phyloP scores from a whole-genome alignment of 2,888 invertebrate genomes.

The Orthosia gracilis region DNA sequence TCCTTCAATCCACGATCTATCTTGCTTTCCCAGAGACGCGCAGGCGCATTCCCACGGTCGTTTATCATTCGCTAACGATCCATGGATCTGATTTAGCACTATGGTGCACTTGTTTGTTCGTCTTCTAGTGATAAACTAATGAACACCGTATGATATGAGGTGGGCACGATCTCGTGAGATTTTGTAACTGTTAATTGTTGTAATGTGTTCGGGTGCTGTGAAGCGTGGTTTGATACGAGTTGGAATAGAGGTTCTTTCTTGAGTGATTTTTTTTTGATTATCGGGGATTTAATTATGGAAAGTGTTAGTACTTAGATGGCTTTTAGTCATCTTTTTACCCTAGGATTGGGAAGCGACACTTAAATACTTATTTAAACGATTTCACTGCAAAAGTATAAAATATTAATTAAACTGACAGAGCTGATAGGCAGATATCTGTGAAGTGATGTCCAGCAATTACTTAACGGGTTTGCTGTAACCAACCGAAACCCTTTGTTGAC shows the following conservation, averaged over 20 bases:
- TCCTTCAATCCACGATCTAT: constrained; percentile 54
- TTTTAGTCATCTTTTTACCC: background rate
- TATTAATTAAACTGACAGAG: no score
- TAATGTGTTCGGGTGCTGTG: constrained; percentile 11
- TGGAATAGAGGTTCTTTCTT: background rate
- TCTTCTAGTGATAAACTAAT: constrained; percentile 63
- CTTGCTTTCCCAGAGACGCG: constrained; percentile 66
- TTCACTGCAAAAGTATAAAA: background rate
- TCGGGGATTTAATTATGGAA: background rate
- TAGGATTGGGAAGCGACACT: background rate
- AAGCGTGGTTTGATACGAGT: background rate
- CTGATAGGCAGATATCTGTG: no score
- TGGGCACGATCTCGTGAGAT: constrained; percentile 48
- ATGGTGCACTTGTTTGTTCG: constrained; percentile 66
- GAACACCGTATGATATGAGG: constrained; percentile 57
- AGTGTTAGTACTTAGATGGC: background rate
- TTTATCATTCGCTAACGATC: constrained; percentile 74
- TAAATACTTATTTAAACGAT: background rate
- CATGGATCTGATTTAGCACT: constrained; percentile 74
- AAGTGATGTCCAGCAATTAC: no score
- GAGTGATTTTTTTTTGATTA: background rate
- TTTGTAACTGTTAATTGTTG: constrained; percentile 42
- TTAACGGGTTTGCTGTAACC: background rate
- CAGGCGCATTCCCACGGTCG: constrained; percentile 74
- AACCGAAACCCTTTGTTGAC: background rate